Conservation (phyloP, 1,140 invertebrate genomes). For the Muscidifurax raptorellus region DNA sequence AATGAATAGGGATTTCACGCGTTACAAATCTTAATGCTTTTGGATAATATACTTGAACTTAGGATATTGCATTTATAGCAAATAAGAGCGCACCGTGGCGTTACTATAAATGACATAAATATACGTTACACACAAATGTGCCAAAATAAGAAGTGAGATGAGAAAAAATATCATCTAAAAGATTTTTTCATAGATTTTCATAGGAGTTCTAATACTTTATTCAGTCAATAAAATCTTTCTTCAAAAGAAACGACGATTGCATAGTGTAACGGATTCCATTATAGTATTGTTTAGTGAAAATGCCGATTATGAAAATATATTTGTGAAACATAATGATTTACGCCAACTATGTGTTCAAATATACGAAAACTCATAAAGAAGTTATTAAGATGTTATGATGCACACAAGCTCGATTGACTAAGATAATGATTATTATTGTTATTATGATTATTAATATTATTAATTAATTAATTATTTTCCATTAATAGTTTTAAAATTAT, state of each 20-base stretch:
- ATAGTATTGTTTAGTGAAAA: too few relatives aligned
- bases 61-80: not conserved
- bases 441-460: slow-evolving; percentile 14
- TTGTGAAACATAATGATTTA: not conserved
- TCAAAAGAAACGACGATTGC: not conserved
- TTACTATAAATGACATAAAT: not conserved
- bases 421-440: not conserved
- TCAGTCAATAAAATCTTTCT: not conserved
- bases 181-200: slow-evolving; percentile 16
- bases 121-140: slow-evolving; percentile 45
- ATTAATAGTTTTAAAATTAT: not conserved
- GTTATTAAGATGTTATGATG: slow-evolving; percentile 29
- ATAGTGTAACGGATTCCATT: too few relatives aligned
- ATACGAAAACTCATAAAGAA: slow-evolving; percentile 15
- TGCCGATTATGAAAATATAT: too few relatives aligned
- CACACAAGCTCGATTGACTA: slow-evolving; percentile 16
- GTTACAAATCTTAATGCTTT: not conserved
- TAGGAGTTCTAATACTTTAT: not conserved
- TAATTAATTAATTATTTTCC: not conserved
- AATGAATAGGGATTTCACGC: too few relatives aligned
- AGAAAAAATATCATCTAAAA: not conserved
- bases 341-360: slow-evolving; percentile 8
- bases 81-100: not conserved
- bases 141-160: slow-evolving; percentile 40
- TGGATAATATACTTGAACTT: not conserved